A percentile compares a stretch with the other conserved stretches of the same genome.
Conservation (phyloP, 2,797 vertebrate genomes). For the Lepus oiostolus region DNA sequence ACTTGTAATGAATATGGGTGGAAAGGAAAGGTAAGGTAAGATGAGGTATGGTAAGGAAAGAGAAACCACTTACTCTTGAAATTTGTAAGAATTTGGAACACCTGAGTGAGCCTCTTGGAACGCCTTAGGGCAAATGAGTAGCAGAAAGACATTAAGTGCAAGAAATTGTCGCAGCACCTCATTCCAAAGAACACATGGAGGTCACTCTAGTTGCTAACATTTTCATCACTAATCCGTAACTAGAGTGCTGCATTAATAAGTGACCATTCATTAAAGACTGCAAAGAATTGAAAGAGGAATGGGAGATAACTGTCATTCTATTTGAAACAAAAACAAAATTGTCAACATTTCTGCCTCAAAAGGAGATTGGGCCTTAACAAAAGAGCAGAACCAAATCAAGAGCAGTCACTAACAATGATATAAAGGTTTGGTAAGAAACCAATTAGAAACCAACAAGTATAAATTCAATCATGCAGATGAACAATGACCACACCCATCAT, state of each 20-base stretch:
- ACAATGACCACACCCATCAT: background rate
- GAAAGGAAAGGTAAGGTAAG: background rate
- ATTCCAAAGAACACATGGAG: slow-evolving; percentile 10
- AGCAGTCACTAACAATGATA: background rate
- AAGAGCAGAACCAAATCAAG: background rate
- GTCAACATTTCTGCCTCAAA: background rate
- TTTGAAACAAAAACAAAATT: background rate
- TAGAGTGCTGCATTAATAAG: background rate
- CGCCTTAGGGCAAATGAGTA: background rate
- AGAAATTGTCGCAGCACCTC: background rate
- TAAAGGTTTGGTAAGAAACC: background rate
- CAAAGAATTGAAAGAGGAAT: background rate
- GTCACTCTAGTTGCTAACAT: background rate
- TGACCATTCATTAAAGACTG: background rate
- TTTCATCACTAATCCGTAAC: background rate
- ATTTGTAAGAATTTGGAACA: background rate
- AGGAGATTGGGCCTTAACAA: background rate
- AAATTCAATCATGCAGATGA: background rate
- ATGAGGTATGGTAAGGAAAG: background rate
- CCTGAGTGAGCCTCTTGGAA: background rate
- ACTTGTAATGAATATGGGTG: background rate
- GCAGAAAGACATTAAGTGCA: background rate
- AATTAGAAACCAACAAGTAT: background rate
- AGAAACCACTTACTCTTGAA: background rate
- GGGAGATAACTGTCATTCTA: background rate